phyloP scores from a whole-genome alignment of 2,888 invertebrate species.

The Hypolimnas misippus region DNA sequence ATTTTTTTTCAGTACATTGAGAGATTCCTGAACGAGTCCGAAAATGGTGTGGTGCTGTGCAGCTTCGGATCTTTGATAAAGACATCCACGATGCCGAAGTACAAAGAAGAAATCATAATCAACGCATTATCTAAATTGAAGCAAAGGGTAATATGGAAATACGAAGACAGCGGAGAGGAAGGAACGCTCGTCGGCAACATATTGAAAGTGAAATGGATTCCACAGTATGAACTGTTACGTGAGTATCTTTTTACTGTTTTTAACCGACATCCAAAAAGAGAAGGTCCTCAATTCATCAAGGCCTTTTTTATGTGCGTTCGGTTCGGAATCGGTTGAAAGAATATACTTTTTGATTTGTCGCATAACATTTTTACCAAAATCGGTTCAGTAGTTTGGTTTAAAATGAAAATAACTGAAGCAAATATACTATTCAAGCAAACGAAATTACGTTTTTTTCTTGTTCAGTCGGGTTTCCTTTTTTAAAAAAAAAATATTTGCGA shows the following conservation, averaged over 20 bases:
- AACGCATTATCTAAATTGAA: constrained; percentile 86
- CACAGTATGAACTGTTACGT: constrained; percentile 89
- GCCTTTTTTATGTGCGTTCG: no score
- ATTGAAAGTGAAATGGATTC: constrained; percentile 87
- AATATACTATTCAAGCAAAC: no score
- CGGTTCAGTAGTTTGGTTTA: no score
- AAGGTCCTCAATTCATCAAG: no score
- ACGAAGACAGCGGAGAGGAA: constrained; percentile 83
- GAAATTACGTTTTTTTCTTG: no score
- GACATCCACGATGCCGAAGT: constrained; percentile 85
- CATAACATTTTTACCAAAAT: no score
- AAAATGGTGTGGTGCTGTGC: constrained; percentile 88
- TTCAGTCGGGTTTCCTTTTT: no score
- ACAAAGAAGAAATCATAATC: constrained; percentile 85
- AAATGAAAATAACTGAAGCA: no score
- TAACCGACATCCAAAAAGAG: neutral
- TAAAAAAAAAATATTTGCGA: no score
- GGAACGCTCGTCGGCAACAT: constrained; percentile 78
- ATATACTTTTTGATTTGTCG: no score
- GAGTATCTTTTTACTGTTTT: constrained; percentile 65
- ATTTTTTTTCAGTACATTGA: constrained; percentile 83
- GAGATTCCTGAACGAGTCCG: constrained; percentile 86
- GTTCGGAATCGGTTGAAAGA: no score
- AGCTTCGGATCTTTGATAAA: constrained; percentile 92
- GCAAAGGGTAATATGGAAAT: constrained; percentile 91